These are phyloP conservation scores for Suricata suricatta DNA, from an alignment of 2,113 vertebrate species.

Conservation along the genomic window DNA sequence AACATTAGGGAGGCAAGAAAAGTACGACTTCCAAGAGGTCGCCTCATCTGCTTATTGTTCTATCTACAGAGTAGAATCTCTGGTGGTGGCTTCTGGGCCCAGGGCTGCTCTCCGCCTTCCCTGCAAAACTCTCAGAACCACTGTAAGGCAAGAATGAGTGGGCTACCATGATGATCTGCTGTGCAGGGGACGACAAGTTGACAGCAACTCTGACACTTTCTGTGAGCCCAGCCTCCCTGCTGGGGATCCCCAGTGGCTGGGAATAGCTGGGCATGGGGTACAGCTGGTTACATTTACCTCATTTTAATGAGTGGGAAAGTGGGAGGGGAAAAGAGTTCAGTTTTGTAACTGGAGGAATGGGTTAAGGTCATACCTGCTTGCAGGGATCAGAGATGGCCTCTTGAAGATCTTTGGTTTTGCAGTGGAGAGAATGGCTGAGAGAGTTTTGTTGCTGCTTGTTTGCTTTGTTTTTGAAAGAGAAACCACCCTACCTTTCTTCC, in stretches of 20 bases:
- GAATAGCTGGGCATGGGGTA: background rate
- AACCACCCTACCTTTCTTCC: background rate
- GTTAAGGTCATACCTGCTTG: background rate
- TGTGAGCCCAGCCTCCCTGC: background rate
- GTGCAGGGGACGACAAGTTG: accelerated
- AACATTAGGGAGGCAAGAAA: background rate
- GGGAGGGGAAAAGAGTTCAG: background rate
- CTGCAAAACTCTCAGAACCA: background rate
- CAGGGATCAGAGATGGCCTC: background rate
- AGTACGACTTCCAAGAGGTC: background rate
- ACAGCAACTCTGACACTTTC: background rate
- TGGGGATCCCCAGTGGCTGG: background rate
- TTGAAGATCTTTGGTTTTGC: background rate
- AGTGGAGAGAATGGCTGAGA: background rate
- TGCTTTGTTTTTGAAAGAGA: slow-evolving; percentile 32
- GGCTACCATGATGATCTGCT: background rate
- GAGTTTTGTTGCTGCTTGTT: slow-evolving; percentile 18
- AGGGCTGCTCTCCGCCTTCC: background rate
- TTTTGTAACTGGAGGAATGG: background rate
- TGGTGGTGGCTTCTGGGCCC: background rate
- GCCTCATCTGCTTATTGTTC: background rate
- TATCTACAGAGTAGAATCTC: background rate
- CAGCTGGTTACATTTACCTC: background rate
- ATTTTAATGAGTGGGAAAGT: background rate
- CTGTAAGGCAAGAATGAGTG: background rate